Evolutionary conservation across 1,140 invertebrate species (phyloP).

Genomic region (Bradysia coprophila): DNA sequence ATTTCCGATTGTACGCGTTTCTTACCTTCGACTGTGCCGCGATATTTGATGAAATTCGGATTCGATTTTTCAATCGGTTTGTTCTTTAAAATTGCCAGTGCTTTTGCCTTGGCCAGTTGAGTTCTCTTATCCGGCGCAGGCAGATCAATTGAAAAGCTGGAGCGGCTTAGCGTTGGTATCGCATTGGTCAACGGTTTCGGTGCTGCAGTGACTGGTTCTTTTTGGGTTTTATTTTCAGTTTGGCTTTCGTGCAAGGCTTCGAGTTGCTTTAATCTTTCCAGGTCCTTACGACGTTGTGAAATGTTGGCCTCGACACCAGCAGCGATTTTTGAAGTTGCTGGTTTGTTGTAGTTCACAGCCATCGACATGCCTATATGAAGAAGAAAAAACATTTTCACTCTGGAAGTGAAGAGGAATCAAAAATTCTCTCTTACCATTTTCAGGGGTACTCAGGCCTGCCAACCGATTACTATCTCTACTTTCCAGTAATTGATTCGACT

Average conservation of each 20-base stretch:
- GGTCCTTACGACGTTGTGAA: slow-evolving; percentile 34
- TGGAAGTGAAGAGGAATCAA: no score
- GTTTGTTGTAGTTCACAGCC: no score
- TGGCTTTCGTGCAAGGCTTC: no score
- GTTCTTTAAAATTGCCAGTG: slow-evolving; percentile 34
- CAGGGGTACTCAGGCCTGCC: background rate
- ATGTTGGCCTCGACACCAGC: slow-evolving; percentile 32
- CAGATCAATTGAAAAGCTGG: slow-evolving; percentile 36
- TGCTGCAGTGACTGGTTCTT: no score
- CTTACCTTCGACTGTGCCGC: slow-evolving; percentile 31
- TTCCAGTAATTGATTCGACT: background rate
- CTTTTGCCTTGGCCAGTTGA: slow-evolving; percentile 41
- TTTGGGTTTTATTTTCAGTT: no score
- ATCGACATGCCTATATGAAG: no score
- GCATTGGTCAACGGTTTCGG: slow-evolving; percentile 23
- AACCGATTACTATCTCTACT: background rate
- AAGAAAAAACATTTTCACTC: no score
- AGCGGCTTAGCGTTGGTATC: slow-evolving; percentile 12
- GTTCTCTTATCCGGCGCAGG: slow-evolving; percentile 32
- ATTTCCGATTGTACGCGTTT: slow-evolving; percentile 29
- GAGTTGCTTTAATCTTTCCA: slow-evolving; percentile 36
- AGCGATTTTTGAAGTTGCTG: slow-evolving; percentile 20
- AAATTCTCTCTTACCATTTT: no score
- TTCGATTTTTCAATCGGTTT: slow-evolving; percentile 43
- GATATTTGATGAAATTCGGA: slow-evolving; percentile 40